Percentiles rank a stretch among this genome's conserved stretches.
Evolutionary conservation across 2,797 vertebrate genomes (phyloP).

Genomic region (Neopelma chrysocephalum): DNA sequence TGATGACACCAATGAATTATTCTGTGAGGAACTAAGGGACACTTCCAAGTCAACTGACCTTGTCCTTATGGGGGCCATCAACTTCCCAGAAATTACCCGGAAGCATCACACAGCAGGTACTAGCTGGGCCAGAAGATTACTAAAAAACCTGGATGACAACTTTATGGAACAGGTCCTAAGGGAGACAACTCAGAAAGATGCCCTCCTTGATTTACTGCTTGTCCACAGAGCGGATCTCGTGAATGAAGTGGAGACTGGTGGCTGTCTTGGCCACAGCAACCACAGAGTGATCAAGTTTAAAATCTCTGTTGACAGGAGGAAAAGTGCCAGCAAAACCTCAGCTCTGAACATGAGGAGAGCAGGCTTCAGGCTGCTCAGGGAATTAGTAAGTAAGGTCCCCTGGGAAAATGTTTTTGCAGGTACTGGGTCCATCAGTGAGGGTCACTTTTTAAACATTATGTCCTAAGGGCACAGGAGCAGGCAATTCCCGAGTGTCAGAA

Average conservation of each 20-base stretch:
- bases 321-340: background rate
- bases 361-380: background rate
- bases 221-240: background rate
- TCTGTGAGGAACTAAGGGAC: background rate
- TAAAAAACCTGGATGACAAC: background rate
- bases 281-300: background rate
- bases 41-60: background rate
- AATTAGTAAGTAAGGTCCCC: background rate
- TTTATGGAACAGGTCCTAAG: background rate
- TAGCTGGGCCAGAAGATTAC: background rate
- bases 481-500: background rate
- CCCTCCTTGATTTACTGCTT: background rate
- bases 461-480: background rate
- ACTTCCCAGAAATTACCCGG: background rate
- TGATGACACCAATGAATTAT: background rate
- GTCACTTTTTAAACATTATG: background rate
- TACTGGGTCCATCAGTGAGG: background rate
- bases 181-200: background rate
- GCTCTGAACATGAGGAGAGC: background rate
- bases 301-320: background rate
- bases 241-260: background rate
- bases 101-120: background rate
- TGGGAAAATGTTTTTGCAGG: background rate
- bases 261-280: background rate
- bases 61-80: background rate